phyloP scores from a whole-genome alignment of 2,888 invertebrate species.

The Tuberolachnus salignus region DNA sequence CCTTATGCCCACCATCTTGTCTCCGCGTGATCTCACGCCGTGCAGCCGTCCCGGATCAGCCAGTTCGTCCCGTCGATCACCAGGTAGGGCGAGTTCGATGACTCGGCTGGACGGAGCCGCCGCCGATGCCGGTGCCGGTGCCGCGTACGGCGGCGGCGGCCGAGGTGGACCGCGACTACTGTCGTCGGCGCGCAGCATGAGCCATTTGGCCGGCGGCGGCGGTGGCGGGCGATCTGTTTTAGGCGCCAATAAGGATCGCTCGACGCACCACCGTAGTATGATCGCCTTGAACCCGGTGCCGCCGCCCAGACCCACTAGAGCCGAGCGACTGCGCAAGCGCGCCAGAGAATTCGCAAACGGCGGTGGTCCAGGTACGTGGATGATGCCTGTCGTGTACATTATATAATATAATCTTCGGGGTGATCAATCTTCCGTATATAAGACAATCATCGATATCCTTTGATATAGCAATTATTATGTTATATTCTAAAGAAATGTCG shows the following conservation, averaged over 20 bases:
- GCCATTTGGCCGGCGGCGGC: constrained; percentile 67
- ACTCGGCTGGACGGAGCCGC: constrained; percentile 79
- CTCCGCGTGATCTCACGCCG: constrained; percentile 65
- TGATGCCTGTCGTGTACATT: background rate
- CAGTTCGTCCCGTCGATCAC: constrained; percentile 63
- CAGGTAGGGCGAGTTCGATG: constrained; percentile 93
- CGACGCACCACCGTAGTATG: constrained; percentile 66
- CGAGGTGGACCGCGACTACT: constrained; percentile 59
- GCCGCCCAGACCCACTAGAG: constrained; percentile 64
- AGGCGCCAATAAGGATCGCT: constrained; percentile 55
- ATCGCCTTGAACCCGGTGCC: constrained; percentile 61
- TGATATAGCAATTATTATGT: too few species aligned
- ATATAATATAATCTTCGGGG: background rate
- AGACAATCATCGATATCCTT: too few species aligned
- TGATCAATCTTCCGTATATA: too few species aligned
- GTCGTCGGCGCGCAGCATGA: constrained; percentile 70
- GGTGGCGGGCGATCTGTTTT: constrained; percentile 54
- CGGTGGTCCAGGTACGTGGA: constrained; percentile 51
- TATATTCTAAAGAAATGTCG: too few species aligned
- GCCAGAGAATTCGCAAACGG: constrained; percentile 60
- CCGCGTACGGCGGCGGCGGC: constrained; percentile 62
- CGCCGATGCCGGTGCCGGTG: constrained; percentile 60
- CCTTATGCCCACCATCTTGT: constrained; percentile 87
- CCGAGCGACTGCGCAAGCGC: constrained; percentile 63
- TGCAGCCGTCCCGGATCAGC: constrained; percentile 64